Percentiles rank a stretch among this genome's conserved stretches.
phyloP scores from a whole-genome alignment of 1,140 invertebrate genomes.

The Delia radicum region DNA sequence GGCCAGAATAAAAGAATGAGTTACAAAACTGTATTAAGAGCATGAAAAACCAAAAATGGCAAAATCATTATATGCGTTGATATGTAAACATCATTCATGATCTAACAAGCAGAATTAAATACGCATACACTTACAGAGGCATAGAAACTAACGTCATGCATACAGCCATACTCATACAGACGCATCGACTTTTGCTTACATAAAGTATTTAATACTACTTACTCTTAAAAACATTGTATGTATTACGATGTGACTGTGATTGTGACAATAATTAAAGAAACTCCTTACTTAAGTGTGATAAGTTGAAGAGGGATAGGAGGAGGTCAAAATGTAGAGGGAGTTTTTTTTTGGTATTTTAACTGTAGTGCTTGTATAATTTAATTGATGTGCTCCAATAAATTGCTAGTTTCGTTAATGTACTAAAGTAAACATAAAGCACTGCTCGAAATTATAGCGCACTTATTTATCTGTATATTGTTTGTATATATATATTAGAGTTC shows the following conservation, averaged over 20 bases:
- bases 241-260: background rate
- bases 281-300: background rate
- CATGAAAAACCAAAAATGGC: background rate
- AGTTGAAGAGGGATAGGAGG: background rate
- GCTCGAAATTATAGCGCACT: too few relatives aligned
- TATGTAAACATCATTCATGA: background rate
- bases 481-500: background rate
- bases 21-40: background rate
- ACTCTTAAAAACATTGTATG: background rate
- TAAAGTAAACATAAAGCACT: background rate
- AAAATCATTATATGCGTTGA: constrained; percentile 1
- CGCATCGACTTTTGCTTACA: too few relatives aligned
- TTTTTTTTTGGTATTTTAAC: background rate
- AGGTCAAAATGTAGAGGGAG: background rate
- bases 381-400: constrained; percentile 2
- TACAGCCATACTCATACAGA: background rate
- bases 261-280: constrained; percentile 1
- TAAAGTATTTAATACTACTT: background rate
- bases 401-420: background rate
- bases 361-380: background rate
- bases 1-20: background rate
- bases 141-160: background rate
- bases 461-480: too few relatives aligned
- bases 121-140: background rate
- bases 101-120: background rate